Evolutionary conservation across 2,797 vertebrate genomes (phyloP).

Genomic region (Artibeus jamaicensis): DNA sequence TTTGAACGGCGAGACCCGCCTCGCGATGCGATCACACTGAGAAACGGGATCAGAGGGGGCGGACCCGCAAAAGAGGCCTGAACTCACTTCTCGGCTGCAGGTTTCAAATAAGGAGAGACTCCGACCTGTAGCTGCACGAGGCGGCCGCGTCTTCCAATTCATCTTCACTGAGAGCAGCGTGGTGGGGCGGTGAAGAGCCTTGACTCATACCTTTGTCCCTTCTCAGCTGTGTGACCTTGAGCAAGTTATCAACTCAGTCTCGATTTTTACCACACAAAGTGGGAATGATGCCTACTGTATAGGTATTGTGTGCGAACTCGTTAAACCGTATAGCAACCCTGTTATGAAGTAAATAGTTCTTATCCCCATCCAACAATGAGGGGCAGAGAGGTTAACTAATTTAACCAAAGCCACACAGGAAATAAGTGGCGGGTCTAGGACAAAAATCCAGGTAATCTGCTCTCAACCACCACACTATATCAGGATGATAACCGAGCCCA

Average conservation of each 20-base stretch:
- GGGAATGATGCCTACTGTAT: neutral
- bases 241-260: neutral
- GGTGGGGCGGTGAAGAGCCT: neutral
- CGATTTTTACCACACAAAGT: neutral
- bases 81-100: neutral
- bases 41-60: neutral
- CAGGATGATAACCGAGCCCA: neutral
- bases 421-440: neutral
- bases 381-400: neutral
- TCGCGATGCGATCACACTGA: rapidly evolving
- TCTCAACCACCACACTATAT: neutral
- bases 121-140: neutral
- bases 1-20: neutral
- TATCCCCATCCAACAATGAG: neutral
- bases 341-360: neutral
- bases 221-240: neutral
- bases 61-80: neutral
- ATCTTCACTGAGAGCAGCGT: neutral
- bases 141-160: neutral
- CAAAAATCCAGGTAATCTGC: neutral
- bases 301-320: neutral
- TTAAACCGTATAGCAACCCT: neutral
- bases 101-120: neutral
- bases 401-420: conserved; percentile 13
- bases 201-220: neutral